Evolutionary conservation across 2,113 vertebrate genomes (phyloP).

Genomic region (Canis aureus): DNA sequence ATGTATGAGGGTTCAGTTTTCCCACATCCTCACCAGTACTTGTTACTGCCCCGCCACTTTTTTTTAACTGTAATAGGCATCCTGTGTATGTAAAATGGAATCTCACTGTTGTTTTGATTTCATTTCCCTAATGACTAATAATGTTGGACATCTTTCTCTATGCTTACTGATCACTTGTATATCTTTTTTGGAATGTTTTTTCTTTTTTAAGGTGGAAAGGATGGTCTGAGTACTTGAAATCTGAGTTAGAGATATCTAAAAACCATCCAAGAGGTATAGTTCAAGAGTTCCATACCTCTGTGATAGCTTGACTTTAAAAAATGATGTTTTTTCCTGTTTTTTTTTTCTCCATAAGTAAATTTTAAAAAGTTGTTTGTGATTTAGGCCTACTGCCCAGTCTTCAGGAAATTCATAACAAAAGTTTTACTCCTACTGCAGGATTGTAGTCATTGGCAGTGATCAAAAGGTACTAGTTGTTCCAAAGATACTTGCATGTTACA

Average conservation of each 20-base stretch:
- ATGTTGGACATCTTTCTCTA: neutral
- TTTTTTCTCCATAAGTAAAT: neutral
- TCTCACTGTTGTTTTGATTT: neutral
- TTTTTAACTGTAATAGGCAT: neutral
- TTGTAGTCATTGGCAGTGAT: neutral
- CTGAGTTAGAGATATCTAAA: slow-evolving; percentile 32
- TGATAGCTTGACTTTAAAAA: neutral
- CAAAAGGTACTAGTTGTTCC: slow-evolving; percentile 26
- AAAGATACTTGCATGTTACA: neutral
- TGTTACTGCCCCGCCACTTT: neutral
- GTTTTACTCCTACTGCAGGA: neutral
- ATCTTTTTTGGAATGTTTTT: neutral
- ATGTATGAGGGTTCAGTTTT: neutral
- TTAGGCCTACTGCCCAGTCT: neutral
- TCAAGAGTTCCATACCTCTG: neutral
- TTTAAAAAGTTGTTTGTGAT: neutral
- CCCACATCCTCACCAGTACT: neutral
- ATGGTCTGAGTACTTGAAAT: slow-evolving; percentile 16
- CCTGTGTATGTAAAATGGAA: neutral
- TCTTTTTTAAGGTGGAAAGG: neutral
- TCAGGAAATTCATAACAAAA: neutral
- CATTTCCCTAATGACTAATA: slow-evolving; percentile 7
- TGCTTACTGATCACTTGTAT: neutral
- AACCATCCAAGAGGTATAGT: neutral
- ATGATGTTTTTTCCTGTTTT: no score